These are phyloP conservation scores for Mobula birostris DNA, from an alignment of 2,113 vertebrate genomes.

Conservation along the genomic window DNA sequence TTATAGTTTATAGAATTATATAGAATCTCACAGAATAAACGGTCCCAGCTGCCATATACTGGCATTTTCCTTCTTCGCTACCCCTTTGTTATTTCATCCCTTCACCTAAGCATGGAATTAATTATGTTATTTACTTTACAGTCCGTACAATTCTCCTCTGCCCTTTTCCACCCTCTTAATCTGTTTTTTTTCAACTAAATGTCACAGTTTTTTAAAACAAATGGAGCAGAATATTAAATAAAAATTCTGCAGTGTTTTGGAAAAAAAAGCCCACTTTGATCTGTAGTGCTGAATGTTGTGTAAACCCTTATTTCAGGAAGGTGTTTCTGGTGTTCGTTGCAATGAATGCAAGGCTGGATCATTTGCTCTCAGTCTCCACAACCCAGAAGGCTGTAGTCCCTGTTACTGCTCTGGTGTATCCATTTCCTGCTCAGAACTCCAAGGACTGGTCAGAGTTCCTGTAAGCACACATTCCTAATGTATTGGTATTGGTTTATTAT, in stretches of 20 bases:
- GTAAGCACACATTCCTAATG: conserved; percentile 56
- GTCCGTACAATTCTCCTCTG: neutral
- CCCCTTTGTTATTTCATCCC: neutral
- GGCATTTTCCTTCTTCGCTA: neutral
- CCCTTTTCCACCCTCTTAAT: neutral
- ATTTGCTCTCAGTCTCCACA: conserved; percentile 59
- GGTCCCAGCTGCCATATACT: neutral
- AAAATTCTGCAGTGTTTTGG: neutral
- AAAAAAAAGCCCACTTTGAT: neutral
- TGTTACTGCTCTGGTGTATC: conserved; percentile 87
- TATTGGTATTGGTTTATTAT: no score
- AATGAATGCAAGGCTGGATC: conserved; percentile 69
- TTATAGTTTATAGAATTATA: neutral
- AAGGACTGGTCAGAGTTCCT: conserved; percentile 60
- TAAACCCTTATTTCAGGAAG: conserved; percentile 55
- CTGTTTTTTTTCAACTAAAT: neutral
- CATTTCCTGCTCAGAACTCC: conserved; percentile 62
- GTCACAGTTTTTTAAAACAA: neutral
- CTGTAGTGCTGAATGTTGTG: neutral
- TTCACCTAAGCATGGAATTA: neutral
- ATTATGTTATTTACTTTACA: neutral
- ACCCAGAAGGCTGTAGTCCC: conserved; percentile 64
- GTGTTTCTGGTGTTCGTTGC: conserved; percentile 73
- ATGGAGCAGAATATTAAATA: neutral
- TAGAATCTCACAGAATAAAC: no score